Percentiles rank a stretch among this genome's conserved stretches.
phyloP scores from a whole-genome alignment of 64 coral and sea anemone species.

The Dendrophyllia cribrosa region DNA sequence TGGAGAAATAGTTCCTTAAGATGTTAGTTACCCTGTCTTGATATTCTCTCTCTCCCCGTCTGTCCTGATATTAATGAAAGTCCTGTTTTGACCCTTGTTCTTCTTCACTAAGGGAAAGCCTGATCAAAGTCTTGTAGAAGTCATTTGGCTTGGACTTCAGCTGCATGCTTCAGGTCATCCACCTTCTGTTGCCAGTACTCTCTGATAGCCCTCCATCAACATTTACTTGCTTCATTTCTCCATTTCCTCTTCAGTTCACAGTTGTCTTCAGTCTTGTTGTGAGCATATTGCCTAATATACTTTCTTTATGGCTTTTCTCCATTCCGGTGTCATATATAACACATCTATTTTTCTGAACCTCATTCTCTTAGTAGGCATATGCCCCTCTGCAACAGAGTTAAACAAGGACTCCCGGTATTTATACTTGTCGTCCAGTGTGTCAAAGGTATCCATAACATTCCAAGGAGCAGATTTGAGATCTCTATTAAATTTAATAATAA shows the following conservation, averaged over 20 bases:
- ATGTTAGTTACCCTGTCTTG: background rate
- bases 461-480: background rate
- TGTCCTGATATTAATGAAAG: background rate
- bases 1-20: constrained; percentile 7
- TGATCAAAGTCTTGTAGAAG: constrained; percentile 46
- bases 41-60: background rate
- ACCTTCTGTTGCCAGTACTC: constrained; percentile 22
- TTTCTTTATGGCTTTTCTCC: constrained; percentile 35
- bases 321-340: background rate
- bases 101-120: too few relatives aligned
- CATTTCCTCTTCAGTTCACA: constrained; percentile 20
- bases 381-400: background rate
- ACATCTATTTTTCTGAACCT: background rate
- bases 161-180: constrained; percentile 26
- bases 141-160: background rate
- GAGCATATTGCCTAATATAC: background rate
- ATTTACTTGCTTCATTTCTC: constrained; percentile 29
- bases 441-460: background rate
- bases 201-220: constrained; percentile 23
- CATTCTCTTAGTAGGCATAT: background rate
- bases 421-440: background rate
- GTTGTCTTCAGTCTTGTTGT: background rate
- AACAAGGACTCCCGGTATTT: background rate
- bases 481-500: background rate
- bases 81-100: background rate